Evolutionary conservation across 2,888 invertebrate genomes (phyloP), one percentile per base, ranked within the genome.

Genomic region (Aphidius colemani): DNA sequence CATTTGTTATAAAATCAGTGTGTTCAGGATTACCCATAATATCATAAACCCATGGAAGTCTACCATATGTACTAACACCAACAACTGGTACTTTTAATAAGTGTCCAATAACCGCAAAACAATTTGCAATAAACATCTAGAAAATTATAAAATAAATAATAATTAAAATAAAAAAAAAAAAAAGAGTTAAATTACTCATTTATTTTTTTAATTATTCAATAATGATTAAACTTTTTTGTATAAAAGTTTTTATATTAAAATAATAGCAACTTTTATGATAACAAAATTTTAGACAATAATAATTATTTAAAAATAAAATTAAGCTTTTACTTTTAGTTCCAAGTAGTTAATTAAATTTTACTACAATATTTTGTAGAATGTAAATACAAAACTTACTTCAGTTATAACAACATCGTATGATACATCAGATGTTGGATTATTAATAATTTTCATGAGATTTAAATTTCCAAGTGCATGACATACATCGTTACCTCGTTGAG

Each of bases 371-470:
- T 3, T 48, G 3, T 1, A 11, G 11, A 11, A 48, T 18, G 2
- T 18, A 18, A 18, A 30, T 30, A 30, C 5, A 30, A 30, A 30
- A 59, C 61, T 66, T 62, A 77, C 76, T 70, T 79, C 76, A 0
- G 69, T 71, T 49, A 80, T 69, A 1, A 78, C 56, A 2, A 75
- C 13, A 64, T 79, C 76, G 48, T 79, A 78, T 0, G 74, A 72
- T n/a, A 72, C 72, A 67, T 75, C 66, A 0, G 63, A 70, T 1
- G 74, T 74, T 11, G 74, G 74, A 68, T 77, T 73, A 40, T 65
- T 64, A 6, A 75, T 66, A 7, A 78, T 67, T 5, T 72, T 61
- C 7, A 73, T 71, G 50, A 78, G 67, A 6, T 67, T 61, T 4
- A 72, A 69, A 30, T 57, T 7, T 0, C 65, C 71, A 51, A 77